Conservation (phyloP, 2,797 vertebrate species). For the Carduelis carduelis region DNA sequence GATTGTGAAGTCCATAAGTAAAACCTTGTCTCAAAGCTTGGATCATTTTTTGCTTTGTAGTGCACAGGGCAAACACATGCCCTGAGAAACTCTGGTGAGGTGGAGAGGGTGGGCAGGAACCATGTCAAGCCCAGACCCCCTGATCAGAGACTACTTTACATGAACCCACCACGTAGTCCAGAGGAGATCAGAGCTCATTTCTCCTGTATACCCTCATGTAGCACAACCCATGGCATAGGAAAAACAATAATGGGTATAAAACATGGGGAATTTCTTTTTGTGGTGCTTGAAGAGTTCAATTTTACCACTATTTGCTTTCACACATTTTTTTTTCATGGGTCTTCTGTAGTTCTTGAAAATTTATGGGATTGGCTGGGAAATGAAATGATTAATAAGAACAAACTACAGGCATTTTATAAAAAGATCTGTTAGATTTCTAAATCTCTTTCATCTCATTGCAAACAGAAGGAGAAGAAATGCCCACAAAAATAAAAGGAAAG, state of each 20-base stretch:
- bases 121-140: neutral
- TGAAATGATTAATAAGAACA: neutral
- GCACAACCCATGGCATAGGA: neutral
- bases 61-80: neutral
- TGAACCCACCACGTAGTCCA: rapidly evolving
- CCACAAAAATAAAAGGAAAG: neutral
- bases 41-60: neutral
- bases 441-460: neutral
- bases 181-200: neutral
- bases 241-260: neutral
- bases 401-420: neutral
- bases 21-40: neutral
- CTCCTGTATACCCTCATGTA: neutral
- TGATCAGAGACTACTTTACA: neutral
- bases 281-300: neutral
- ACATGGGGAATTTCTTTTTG: neutral
- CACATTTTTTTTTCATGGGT: neutral
- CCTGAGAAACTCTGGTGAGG: neutral
- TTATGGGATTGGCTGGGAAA: neutral
- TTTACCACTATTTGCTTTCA: neutral
- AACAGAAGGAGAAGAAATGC: neutral
- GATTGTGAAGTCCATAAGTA: neutral
- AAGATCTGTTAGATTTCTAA: neutral
- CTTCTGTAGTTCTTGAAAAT: neutral
- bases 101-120: neutral